Evolutionary conservation across 2,888 invertebrate species (phyloP).

Genomic region (Steromphala cineraria): DNA sequence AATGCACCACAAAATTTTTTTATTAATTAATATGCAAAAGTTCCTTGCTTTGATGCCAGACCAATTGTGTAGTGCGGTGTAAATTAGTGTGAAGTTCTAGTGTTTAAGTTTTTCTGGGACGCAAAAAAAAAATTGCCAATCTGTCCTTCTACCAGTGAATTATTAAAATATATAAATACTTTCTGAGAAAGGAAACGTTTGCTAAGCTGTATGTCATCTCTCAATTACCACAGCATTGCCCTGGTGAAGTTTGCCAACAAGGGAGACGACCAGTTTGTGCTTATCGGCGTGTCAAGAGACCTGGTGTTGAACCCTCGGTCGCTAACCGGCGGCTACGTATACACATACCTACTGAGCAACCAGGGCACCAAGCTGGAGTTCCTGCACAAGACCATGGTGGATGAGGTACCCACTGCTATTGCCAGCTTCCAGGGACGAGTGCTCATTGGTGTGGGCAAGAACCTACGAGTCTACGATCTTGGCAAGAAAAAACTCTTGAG

Average conservation of each 20-base stretch:
- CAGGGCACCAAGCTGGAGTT: constrained; percentile 91
- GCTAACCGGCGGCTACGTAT: constrained; percentile 88
- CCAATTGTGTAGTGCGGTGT: too few species aligned
- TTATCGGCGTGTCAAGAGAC: constrained; percentile 94
- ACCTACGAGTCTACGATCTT: constrained; percentile 94
- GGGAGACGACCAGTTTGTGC: constrained; percentile 81
- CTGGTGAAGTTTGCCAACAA: constrained; percentile 86
- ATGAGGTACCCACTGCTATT: constrained; percentile 85
- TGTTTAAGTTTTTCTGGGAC: too few species aligned
- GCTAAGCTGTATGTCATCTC: too few species aligned
- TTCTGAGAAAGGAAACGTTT: too few species aligned
- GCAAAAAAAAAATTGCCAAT: too few species aligned
- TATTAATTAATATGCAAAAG: too few species aligned
- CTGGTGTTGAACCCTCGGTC: constrained; percentile 90
- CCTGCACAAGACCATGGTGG: constrained; percentile 93
- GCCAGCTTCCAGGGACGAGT: constrained; percentile 85
- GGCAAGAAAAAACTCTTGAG: constrained; percentile 96
- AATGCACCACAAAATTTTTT: too few species aligned
- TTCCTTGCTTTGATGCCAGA: too few species aligned
- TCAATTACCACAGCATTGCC: constrained; percentile 79
- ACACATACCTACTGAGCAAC: constrained; percentile 84
- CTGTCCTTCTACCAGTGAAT: too few species aligned
- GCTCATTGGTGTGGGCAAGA: constrained; percentile 92
- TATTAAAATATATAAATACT: too few species aligned
- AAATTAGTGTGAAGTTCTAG: too few species aligned